phyloP scores from a whole-genome alignment of 2,113 vertebrate species.

The Zapornia atra region DNA sequence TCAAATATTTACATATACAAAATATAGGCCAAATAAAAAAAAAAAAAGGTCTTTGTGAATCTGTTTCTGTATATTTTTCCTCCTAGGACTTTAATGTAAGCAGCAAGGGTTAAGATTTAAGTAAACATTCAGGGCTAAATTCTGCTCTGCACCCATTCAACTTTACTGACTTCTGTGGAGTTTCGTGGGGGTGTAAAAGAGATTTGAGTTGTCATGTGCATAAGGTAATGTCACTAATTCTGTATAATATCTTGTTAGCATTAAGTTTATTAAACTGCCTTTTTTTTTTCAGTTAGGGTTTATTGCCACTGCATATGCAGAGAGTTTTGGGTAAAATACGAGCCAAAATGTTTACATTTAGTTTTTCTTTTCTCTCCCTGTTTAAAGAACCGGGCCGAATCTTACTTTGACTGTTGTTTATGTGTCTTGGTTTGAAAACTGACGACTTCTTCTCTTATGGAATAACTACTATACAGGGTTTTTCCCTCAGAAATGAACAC shows the following conservation, averaged over 20 bases:
- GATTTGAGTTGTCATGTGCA: neutral
- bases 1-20: conserved; percentile 67
- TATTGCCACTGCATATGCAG: neutral
- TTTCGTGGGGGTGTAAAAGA: neutral
- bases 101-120: conserved; percentile 35
- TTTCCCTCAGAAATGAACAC: neutral
- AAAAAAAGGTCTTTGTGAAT: conserved; percentile 36
- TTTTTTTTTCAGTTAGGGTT: conserved; percentile 60
- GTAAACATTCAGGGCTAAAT: conserved; percentile 34
- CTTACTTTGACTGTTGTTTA: neutral
- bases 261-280: conserved; percentile 33
- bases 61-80: conserved; percentile 24
- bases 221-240: neutral
- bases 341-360: neutral
- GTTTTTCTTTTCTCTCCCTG: neutral
- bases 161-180: conserved; percentile 3
- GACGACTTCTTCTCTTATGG: neutral
- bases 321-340: neutral
- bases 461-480: neutral
- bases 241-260: neutral
- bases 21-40: neutral
- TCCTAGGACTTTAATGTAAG: conserved; percentile 9
- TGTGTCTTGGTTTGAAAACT: neutral
- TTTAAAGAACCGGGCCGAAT: neutral
- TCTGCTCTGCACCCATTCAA: neutral